Evolutionary conservation across 1,140 invertebrate genomes (phyloP), one percentile per base, ranked within the genome.

Genomic region (Drosophila insularis): DNA sequence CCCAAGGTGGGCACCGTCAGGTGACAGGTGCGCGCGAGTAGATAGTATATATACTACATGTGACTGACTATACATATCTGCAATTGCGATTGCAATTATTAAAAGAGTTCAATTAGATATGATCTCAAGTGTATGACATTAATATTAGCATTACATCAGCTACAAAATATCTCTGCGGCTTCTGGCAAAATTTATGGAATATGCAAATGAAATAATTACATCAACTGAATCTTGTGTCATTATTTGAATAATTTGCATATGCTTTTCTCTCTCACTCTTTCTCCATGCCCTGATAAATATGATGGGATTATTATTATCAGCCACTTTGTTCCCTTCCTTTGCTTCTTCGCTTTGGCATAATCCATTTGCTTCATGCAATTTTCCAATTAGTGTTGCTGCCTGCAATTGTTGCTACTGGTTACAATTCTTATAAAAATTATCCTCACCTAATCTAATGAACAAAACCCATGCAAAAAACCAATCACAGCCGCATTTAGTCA

Each of bases 401-500:
- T 40, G 59, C 32, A 27, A 31, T 21, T 40, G 59, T 17, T 23
- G 14, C 58, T 40, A 40, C 59, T 50, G 43, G 43, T 50, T 50
- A 21, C 43, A 50, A 61, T 17, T 37, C 39, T 37, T 27, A 27
- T 27, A 27, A 17, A 35, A 60, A 60, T 61, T 61, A 61, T 40
- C 59, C 59, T 39, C 55, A 56, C 11, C 60, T 46, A 61, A 50
- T 59, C 68, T 70, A 63, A 73, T 65, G 43, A 62, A 74, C 62
- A 63, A 76, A 76, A 43, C 65, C 63, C 50, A 63, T 68, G 73
- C 65, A 68, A 73, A 71, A 77, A 56, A 50, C 62, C 72, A 86
- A 86, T 86, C 82, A 87, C 63, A 58, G 69, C 68, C 68, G 68
- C 82, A 86, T 86, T 86, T 86, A 86, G 82, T 86, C 82, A 87